These are phyloP conservation scores for Phymanthus crucifer DNA, from an alignment of 92 coral and sea anemone genomes.

Conservation along the genomic window DNA sequence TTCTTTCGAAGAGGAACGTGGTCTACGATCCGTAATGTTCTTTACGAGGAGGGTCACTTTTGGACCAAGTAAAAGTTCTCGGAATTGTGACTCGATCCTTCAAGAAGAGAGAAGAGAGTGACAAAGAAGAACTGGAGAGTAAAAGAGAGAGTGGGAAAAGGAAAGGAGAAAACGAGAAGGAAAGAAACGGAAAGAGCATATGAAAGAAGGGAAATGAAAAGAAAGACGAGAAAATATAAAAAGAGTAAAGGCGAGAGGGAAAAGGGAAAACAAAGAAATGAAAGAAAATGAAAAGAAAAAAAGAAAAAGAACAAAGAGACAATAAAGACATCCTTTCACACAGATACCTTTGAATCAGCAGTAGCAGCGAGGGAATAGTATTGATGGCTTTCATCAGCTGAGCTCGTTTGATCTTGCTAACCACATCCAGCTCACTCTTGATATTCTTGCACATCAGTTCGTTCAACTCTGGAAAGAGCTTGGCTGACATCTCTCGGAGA, in stretches of 20 bases:
- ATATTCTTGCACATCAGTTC: not conserved
- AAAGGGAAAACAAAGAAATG: not conserved
- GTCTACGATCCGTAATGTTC: constrained; percentile 26
- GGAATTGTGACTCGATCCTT: constrained; percentile 28
- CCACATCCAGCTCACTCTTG: not conserved
- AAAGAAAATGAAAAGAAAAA: not conserved
- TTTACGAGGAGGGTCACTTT: constrained; percentile 34
- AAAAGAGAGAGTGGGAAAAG: not conserved
- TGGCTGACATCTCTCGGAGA: not conserved
- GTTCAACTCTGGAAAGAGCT: not conserved
- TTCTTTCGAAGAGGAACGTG: constrained; percentile 19
- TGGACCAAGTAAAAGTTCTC: constrained; percentile 50
- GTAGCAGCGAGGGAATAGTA: not conserved
- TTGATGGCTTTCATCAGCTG: not conserved
- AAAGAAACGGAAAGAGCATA: not conserved
- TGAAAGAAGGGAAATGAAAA: not conserved
- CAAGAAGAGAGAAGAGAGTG: not conserved
- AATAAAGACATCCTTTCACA: not conserved
- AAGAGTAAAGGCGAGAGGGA: not conserved
- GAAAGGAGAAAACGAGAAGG: not conserved
- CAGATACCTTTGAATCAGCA: constrained; percentile 1
- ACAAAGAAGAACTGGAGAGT: not conserved
- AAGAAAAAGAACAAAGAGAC: not conserved
- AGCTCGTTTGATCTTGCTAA: not conserved
- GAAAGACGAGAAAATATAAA: not conserved